Base-by-base conservation (phyloP, 1,140 invertebrate genomes). In the Drosophila athabasca region DNA sequence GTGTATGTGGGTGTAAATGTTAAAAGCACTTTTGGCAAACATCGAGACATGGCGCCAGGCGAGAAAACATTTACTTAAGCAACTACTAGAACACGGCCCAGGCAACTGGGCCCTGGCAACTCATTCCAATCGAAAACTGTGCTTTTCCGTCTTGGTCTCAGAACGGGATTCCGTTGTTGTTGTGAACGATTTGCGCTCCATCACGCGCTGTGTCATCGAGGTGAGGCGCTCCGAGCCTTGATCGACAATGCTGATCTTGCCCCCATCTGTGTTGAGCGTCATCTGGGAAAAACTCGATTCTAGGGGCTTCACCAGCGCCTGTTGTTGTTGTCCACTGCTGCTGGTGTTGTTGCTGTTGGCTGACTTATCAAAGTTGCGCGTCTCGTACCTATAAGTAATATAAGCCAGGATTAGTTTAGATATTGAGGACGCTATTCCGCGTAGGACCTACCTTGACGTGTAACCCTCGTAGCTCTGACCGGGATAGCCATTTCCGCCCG, bases 381-480 rank as follows among this genome's bases (percentile, higher is more conserved):
- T 91, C 62, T 91, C 90, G 45, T 91, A 91, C 82, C 90, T 91
- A 44, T 48, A 53, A 4, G 55, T 35, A 55, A 39, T 9, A 49
- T 0, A 49, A 48, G n/a, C 9, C 41, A 19, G 15, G 13, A 55
- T 59, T 35, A 69, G 22, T 26, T 24, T 4, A 15, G 6, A 17
- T 2, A 4, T 17, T 2, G 1, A 0, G 6, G 7, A 8, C 13
- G 2, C 2, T 8, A 2, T 17, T 0, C 0, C 11, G 4, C 22
- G 2, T 22, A 6, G 8, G 26, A 49, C 73, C 57, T 43, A 94
- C 94, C 94, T 94, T 61, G 93, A 94, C 4, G 94, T 94, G 81
- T 94, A 94, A 15, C 93, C 94, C 64, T 94, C 94, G 77, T 94
- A 94, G 67, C 92, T 94, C 78, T 94, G 93, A 24, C 90, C 90